These are phyloP conservation scores for Drosophila subsilvestris DNA, from an alignment of 2,888 invertebrate species.

Conservation along the genomic window DNA sequence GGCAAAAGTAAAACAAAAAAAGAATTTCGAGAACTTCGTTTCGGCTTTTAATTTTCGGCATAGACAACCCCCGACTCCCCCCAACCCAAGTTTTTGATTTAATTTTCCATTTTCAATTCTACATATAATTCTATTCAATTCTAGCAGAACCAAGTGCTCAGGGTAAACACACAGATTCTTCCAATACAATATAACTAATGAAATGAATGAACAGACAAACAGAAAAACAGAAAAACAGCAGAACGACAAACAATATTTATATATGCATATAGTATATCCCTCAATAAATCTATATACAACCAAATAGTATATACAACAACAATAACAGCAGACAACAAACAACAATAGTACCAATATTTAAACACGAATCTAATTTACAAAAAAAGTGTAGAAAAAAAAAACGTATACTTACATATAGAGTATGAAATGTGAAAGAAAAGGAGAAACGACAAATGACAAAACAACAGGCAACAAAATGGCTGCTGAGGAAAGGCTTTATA, in stretches of 20 bases:
- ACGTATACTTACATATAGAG: neutral
- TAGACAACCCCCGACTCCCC: neutral
- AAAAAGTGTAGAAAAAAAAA: slow-evolving; percentile 42
- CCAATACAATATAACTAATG: slow-evolving; percentile 80
- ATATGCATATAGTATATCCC: slow-evolving; percentile 52
- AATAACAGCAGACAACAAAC: slow-evolving; percentile 40
- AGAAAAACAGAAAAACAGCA: slow-evolving; percentile 31
- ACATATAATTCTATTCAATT: slow-evolving; percentile 30
- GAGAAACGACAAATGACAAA: slow-evolving; percentile 34
- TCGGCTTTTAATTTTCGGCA: slow-evolving; percentile 59
- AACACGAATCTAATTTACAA: slow-evolving; percentile 48
- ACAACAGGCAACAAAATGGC: slow-evolving; percentile 26
- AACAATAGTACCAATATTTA: slow-evolving; percentile 73
- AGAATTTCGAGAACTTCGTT: slow-evolving; percentile 55
- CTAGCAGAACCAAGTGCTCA: slow-evolving; percentile 83
- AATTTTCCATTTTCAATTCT: slow-evolving; percentile 24
- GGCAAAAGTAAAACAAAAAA: slow-evolving; percentile 40
- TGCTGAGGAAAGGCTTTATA: slow-evolving; percentile 38
- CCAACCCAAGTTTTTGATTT: slow-evolving; percentile 7
- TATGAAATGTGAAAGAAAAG: slow-evolving; percentile 39
- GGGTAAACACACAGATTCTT: slow-evolving; percentile 85
- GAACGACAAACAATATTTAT: slow-evolving; percentile 68
- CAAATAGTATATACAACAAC: slow-evolving; percentile 40
- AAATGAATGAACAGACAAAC: slow-evolving; percentile 42
- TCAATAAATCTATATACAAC: slow-evolving; percentile 39